Evolutionary conservation across 1,140 invertebrate species (phyloP), one percentile per base, ranked within the genome.

Genomic region (Dinoponera quadriceps): DNA sequence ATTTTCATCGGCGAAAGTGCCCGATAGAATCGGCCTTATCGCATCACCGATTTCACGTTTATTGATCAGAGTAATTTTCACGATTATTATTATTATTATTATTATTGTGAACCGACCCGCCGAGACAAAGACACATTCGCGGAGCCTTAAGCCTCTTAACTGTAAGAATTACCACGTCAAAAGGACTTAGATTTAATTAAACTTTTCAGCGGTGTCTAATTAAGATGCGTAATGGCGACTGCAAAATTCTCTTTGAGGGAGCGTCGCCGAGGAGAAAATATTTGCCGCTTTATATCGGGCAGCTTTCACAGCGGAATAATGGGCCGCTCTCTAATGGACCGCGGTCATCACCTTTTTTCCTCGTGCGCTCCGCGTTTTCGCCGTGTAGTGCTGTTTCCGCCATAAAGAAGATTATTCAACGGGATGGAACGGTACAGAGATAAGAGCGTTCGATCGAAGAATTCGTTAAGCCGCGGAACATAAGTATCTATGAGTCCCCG

Each of bases 1-100:
- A 86, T 90, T 86, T 90, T 85, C 87, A 87, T 89, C 88, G 89
- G 81, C 82, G 84, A 49, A 86, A 86, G 72, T 86, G 87, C 55
- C 71, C 82, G 73, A 49, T n/a, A 16, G 71, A 55, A 2, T 9
- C 48, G 7, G 29, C 16, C 29, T 71, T n/a, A 7, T 73, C 25
- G n/a, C n/a, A 29, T 73, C 20, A 44, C 0, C 5, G 7, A 75
- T 33, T n/a, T 38, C 11, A 49, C 13, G 14, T 3, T 11, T 1
- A 55, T 55, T n/a, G 38, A 22, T 22, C 7, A 25, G 14, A 51
- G 51, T 78, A 1, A 68, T 44, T 68, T 68, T 55, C 2, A 0
- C 29, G 1, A 27, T 49, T 13, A n/a, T 20, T 0, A 3, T 11
- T 54, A 14, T 25, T 27, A 14, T 68, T 68, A n/a, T n/a, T n/a